A percentile compares a stretch with the other conserved stretches of the same genome.
Evolutionary conservation across 2,797 vertebrate species (phyloP).

Genomic region (Crax fasciolata): DNA sequence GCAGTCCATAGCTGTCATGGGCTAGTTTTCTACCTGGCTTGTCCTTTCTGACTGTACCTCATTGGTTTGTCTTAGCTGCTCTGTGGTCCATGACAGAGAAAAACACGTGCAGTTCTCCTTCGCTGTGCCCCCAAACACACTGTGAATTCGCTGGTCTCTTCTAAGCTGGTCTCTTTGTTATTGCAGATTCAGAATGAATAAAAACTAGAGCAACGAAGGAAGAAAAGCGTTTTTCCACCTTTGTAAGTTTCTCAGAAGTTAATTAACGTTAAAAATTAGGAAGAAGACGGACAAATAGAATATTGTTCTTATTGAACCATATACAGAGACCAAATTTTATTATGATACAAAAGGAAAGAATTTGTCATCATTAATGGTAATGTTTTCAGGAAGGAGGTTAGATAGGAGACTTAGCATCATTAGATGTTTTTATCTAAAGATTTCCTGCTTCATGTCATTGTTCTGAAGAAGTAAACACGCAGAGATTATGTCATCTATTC

Average conservation of each 20-base stretch:
- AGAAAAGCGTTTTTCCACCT: conserved; percentile 21
- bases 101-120: neutral
- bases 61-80: neutral
- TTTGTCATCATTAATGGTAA: conserved; percentile 69
- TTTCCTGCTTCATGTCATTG: conserved; percentile 72
- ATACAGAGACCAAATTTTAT: conserved; percentile 51
- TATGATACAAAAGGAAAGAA: conserved; percentile 69
- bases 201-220: neutral
- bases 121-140: neutral
- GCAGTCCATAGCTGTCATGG: neutral
- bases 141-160: neutral
- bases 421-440: conserved; percentile 74
- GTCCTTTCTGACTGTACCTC: neutral
- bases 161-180: neutral
- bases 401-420: conserved; percentile 68
- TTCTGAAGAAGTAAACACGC: conserved; percentile 54
- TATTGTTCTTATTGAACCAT: conserved; percentile 46
- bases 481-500: conserved; percentile 60
- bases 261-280: conserved; percentile 38
- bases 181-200: conserved; percentile 2
- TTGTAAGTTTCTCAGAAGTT: neutral
- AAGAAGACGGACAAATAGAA: neutral
- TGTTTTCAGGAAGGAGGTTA: conserved; percentile 67
- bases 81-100: neutral
- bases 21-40: neutral